phyloP scores from a whole-genome alignment of 2,113 vertebrate species.

The Nothobranchius kuhntae region DNA sequence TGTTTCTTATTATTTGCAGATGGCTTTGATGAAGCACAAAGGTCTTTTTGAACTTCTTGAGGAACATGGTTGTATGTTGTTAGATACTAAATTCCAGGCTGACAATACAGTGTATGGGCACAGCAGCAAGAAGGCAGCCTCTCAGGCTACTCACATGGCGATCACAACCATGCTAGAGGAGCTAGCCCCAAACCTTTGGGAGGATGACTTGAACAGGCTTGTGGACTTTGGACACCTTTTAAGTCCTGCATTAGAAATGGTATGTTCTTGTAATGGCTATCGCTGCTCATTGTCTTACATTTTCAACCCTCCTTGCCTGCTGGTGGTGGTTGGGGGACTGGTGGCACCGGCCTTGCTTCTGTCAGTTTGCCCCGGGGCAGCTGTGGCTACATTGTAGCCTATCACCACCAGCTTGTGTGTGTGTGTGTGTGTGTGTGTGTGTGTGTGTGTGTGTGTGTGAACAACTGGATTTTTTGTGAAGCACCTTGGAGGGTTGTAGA shows the following conservation, averaged over 20 bases:
- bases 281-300: too few relatives aligned
- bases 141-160: slow-evolving; percentile 69
- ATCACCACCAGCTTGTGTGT: too few relatives aligned
- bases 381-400: too few relatives aligned
- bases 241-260: slow-evolving; percentile 86
- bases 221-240: slow-evolving; percentile 87
- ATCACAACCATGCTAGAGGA: slow-evolving; percentile 86
- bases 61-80: slow-evolving; percentile 54
- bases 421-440: too few relatives aligned
- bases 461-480: too few relatives aligned
- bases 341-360: too few relatives aligned
- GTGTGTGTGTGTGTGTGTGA: too few relatives aligned
- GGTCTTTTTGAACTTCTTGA: slow-evolving; percentile 83
- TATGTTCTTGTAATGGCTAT: slow-evolving; percentile 27
- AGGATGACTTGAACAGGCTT: slow-evolving; percentile 84
- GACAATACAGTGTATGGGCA: slow-evolving; percentile 23
- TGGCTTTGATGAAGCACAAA: slow-evolving; percentile 87
- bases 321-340: too few relatives aligned
- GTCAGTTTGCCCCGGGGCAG: too few relatives aligned
- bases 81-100: slow-evolving; percentile 77
- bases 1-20: slow-evolving; percentile 63
- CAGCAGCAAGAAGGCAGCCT: slow-evolving; percentile 22
- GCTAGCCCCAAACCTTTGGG: slow-evolving; percentile 86
- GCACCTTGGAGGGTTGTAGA: too few relatives aligned
- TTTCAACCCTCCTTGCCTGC: too few relatives aligned